Evolutionary conservation across 1,140 invertebrate species (phyloP).

Genomic region (Tetranychus cinnabarinus): DNA sequence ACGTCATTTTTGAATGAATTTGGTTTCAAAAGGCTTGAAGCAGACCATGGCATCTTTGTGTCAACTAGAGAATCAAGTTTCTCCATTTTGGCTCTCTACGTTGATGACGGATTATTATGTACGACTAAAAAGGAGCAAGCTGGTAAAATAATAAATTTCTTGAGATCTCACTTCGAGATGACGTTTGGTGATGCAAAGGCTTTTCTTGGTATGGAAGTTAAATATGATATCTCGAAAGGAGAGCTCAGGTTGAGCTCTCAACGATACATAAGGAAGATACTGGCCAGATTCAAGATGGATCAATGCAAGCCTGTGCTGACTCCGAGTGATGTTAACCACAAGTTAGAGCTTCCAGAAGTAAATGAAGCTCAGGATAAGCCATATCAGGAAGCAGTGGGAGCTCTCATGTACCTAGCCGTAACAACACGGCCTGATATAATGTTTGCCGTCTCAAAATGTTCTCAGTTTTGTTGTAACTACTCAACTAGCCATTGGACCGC

Average conservation of each 20-base stretch:
- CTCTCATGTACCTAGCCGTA: conserved; percentile 21
- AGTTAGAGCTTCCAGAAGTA: not conserved
- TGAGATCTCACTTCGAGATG: not conserved
- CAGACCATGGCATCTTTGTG: conserved; percentile 6
- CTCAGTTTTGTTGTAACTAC: conserved; percentile 18
- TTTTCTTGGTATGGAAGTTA: conserved; percentile 13
- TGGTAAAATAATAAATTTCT: not conserved
- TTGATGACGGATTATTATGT: conserved; percentile 12
- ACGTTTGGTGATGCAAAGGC: not conserved
- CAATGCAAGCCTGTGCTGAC: conserved; percentile 14
- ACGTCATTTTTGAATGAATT: not conserved
- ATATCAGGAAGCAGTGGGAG: conserved; percentile 12
- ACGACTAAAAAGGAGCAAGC: not conserved
- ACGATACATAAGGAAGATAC: conserved; percentile 7
- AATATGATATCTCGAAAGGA: not conserved
- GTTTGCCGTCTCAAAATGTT: conserved; percentile 21
- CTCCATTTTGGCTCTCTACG: conserved; percentile 9
- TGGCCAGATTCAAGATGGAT: conserved; percentile 16
- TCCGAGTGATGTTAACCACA: conserved; percentile 5
- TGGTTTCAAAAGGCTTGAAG: not conserved
- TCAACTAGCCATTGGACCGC: conserved; percentile 15
- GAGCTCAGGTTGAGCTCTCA: conserved; percentile 1
- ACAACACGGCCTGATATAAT: conserved; percentile 24
- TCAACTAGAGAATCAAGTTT: not conserved
- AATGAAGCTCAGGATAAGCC: conserved; percentile 5